Conservation (phyloP, 2,113 vertebrate species). For the Petromus typicus region DNA sequence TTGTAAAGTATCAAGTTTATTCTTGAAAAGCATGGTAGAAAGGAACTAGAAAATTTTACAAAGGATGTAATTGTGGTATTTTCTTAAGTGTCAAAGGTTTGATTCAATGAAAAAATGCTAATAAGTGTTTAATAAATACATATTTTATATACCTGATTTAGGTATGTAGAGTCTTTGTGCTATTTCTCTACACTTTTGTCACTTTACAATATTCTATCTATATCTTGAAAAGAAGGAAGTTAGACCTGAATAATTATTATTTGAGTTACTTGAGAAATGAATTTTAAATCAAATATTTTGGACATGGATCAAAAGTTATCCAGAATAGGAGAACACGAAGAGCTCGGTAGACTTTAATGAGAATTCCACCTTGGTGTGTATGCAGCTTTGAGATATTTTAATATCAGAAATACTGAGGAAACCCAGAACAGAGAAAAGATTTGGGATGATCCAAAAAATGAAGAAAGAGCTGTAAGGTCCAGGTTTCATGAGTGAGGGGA, state of each 20-base stretch:
- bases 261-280: background rate
- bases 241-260: background rate
- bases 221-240: background rate
- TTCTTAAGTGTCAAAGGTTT: background rate
- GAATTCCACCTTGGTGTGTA: background rate
- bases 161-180: background rate
- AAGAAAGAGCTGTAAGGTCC: background rate
- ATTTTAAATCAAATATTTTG: conserved; percentile 19
- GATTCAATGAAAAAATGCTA: background rate
- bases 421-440: background rate
- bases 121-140: background rate
- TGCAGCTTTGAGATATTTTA: background rate
- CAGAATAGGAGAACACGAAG: background rate
- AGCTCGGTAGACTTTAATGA: background rate
- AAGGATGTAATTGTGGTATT: background rate
- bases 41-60: background rate
- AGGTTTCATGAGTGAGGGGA: background rate
- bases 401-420: background rate
- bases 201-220: background rate
- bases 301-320: background rate
- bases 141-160: background rate
- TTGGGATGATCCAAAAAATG: background rate
- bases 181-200: background rate
- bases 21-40: background rate
- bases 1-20: background rate